A percentile compares a stretch with the other conserved stretches of the same genome.
Evolutionary conservation across 2,113 vertebrate genomes (phyloP).

Genomic region (Promerops cafer): DNA sequence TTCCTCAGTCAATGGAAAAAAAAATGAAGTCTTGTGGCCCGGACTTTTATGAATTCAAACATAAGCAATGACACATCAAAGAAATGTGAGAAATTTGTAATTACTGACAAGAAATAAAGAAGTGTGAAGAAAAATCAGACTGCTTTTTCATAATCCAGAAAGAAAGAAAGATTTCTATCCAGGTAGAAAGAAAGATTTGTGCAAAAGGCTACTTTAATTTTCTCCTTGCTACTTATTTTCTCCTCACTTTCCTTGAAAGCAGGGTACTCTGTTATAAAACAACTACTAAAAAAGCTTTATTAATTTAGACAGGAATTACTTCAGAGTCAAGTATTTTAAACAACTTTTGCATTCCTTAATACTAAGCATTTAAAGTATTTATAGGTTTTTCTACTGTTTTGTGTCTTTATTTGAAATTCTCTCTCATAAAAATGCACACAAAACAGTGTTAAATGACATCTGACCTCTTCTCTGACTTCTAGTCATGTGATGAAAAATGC

Average conservation of each 20-base stretch:
- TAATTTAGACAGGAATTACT: not conserved
- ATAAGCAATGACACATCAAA: not conserved
- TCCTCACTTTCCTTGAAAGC: not conserved
- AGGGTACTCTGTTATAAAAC: not conserved
- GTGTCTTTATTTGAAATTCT: conserved; percentile 21
- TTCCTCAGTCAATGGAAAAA: not conserved
- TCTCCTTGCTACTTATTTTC: not conserved
- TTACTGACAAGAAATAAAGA: not conserved
- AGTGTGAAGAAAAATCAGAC: not conserved
- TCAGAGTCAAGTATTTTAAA: not conserved
- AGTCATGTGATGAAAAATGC: conserved; percentile 25
- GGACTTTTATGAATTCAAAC: not conserved
- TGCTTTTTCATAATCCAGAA: not conserved
- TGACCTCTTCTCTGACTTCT: conserved; percentile 31
- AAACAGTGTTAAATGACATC: conserved; percentile 15
- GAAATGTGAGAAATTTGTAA: not conserved
- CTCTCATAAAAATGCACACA: not conserved
- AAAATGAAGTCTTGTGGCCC: not conserved
- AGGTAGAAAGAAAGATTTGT: not conserved
- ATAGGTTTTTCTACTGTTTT: conserved; percentile 1
- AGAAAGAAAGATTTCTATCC: not conserved
- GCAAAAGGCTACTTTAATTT: not conserved
- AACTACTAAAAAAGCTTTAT: not conserved
- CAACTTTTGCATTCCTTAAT: conserved; percentile 8
- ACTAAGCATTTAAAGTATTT: not conserved